These are phyloP conservation scores for Halocynthia roretzi DNA, from an alignment of 23 tunicate genomes.

Conservation along the genomic window DNA sequence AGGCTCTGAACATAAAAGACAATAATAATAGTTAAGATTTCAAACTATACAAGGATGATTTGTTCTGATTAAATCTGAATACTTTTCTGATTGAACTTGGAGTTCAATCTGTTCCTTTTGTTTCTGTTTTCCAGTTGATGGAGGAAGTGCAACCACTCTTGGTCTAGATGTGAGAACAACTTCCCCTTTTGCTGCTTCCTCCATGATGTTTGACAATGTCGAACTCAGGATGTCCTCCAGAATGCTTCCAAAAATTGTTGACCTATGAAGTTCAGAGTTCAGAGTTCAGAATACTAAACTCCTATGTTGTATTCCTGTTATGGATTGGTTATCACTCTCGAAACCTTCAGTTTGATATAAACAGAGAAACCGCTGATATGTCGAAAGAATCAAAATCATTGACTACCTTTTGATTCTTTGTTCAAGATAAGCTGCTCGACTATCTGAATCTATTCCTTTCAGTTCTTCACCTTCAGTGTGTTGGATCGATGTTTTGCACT, in stretches of 20 bases:
- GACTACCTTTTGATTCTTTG: too few species aligned
- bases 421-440: too few species aligned
- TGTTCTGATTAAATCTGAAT: too few species aligned
- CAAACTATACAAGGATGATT: too few species aligned
- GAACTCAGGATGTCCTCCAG: conserved; percentile 64
- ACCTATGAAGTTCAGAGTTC: conserved; percentile 20
- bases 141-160: conserved; percentile 86
- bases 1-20: too few species aligned
- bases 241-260: conserved; percentile 50
- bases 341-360: neutral
- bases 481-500: too few species aligned
- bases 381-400: too few species aligned
- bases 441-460: too few species aligned
- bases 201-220: conserved; percentile 71
- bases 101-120: neutral
- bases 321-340: too few species aligned
- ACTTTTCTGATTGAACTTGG: too few species aligned
- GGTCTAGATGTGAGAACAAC: conserved; percentile 83
- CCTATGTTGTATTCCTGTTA: neutral
- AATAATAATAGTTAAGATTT: too few species aligned
- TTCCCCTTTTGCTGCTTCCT: conserved; percentile 87
- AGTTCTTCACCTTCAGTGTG: too few species aligned
- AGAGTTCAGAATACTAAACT: neutral
- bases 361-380: neutral
- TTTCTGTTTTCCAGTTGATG: conserved; percentile 29